Evolutionary conservation across 2,888 invertebrate genomes (phyloP).

Genomic region (Tachina fera): DNA sequence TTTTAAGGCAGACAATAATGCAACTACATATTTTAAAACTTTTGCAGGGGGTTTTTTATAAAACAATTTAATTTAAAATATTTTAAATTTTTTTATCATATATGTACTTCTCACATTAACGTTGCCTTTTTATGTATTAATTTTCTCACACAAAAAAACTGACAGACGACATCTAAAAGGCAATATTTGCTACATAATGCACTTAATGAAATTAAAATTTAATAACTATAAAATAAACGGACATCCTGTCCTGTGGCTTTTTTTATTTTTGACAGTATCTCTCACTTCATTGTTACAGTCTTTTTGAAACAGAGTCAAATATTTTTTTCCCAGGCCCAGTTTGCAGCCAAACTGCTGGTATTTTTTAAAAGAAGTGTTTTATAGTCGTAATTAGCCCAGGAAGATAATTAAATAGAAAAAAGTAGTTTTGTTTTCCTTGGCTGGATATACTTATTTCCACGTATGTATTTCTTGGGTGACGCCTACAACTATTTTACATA

Average conservation of each 20-base stretch:
- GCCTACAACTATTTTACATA: slow-evolving; percentile 64
- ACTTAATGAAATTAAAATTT: slow-evolving; percentile 21
- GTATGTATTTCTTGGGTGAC: slow-evolving; percentile 21
- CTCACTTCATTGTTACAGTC: slow-evolving; percentile 23
- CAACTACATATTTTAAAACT: too few species aligned
- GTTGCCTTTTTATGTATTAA: not conserved
- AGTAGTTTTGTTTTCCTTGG: not conserved
- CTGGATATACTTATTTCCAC: slow-evolving; percentile 5
- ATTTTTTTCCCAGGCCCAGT: slow-evolving; percentile 57
- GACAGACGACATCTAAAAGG: not conserved
- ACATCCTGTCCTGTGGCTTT: slow-evolving; percentile 72
- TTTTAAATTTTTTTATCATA: not conserved
- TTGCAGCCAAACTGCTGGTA: slow-evolving; percentile 38
- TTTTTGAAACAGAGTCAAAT: slow-evolving; percentile 3
- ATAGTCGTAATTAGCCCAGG: not conserved
- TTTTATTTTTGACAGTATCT: slow-evolving; percentile 51
- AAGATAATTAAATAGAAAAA: not conserved
- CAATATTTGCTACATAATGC: slow-evolving; percentile 1
- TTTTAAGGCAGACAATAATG: too few species aligned
- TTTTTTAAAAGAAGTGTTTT: not conserved
- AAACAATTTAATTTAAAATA: too few species aligned
- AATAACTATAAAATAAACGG: slow-evolving; percentile 62
- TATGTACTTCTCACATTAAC: not conserved
- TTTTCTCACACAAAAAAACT: slow-evolving; percentile 18
- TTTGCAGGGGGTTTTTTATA: too few species aligned